Percentiles rank a stretch among this genome's conserved stretches.
These are phyloP conservation scores for Lamellibrachia luymesi DNA, from an alignment of 1,140 invertebrate genomes.

Conservation along the genomic window DNA sequence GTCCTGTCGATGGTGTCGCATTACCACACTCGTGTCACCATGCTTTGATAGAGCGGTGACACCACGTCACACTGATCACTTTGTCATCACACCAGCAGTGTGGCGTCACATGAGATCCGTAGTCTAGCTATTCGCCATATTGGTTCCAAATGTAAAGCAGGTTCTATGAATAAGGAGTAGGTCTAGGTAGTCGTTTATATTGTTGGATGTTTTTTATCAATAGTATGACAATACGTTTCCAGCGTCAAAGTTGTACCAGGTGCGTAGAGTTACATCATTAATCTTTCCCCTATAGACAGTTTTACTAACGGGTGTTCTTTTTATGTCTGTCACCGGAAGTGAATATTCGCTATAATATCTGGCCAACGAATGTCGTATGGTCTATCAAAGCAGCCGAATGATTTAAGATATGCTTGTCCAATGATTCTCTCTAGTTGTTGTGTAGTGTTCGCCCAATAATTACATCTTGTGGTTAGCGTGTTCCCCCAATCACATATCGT, in stretches of 20 bases:
- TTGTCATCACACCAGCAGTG: not conserved
- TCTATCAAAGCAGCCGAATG: too few relatives aligned
- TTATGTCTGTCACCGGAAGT: too few relatives aligned
- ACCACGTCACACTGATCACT: not conserved
- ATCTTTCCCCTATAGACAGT: too few relatives aligned
- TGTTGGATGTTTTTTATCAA: not conserved
- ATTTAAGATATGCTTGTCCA: not conserved
- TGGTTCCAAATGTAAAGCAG: too few relatives aligned
- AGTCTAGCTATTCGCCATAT: not conserved
- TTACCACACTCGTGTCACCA: not conserved
- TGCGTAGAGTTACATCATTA: too few relatives aligned
- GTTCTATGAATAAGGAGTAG: not conserved
- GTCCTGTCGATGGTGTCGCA: not conserved
- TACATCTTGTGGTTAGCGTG: not conserved
- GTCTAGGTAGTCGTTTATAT: not conserved
- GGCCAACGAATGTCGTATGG: not conserved
- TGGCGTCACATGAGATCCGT: not conserved
- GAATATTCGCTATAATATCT: too few relatives aligned
- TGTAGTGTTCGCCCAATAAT: not conserved
- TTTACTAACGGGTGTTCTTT: too few relatives aligned
- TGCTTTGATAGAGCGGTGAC: not conserved
- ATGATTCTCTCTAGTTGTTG: not conserved
- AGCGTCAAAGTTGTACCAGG: not conserved
- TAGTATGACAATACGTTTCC: not conserved
- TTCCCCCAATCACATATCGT: not conserved